Percentiles rank a stretch among this genome's conserved stretches.
Evolutionary conservation across 2,113 vertebrate species (phyloP).

Genomic region (Sphyrna mokarran): DNA sequence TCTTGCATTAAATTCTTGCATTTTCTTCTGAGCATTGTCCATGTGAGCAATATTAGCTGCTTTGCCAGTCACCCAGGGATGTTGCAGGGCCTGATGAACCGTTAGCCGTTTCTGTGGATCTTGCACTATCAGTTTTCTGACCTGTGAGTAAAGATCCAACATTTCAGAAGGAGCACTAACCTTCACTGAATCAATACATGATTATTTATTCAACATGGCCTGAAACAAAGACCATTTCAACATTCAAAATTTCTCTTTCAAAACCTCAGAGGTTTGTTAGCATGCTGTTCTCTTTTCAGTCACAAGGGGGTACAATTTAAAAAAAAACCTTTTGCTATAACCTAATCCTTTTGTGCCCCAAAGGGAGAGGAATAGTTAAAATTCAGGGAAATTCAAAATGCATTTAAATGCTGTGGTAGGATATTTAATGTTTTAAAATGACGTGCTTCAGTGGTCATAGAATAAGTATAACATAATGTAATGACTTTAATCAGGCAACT

Average conservation of each 20-base stretch:
- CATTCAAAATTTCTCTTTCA: background rate
- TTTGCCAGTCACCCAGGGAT: conserved; percentile 80
- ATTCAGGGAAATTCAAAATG: background rate
- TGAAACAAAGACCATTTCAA: background rate
- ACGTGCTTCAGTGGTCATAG: background rate
- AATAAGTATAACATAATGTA: too few species aligned
- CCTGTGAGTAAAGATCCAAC: conserved; percentile 49
- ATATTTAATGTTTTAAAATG: background rate
- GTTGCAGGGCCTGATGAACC: conserved; percentile 66
- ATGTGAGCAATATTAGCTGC: conserved; percentile 77
- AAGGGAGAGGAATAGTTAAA: background rate
- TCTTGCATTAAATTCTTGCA: conserved; percentile 79
- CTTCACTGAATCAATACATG: background rate
- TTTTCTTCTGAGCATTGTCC: conserved; percentile 78
- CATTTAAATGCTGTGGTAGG: background rate
- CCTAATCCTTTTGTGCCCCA: background rate
- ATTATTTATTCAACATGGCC: background rate
- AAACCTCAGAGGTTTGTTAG: background rate
- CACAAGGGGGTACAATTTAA: background rate
- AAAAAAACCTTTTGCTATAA: background rate
- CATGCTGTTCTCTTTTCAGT: background rate
- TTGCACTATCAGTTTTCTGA: conserved; percentile 71
- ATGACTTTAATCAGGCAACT: too few species aligned
- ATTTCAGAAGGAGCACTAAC: background rate
- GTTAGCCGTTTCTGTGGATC: conserved; percentile 72